Conservation (phyloP, 64 coral and sea anemone species). For the Pachyseris speciosa region DNA sequence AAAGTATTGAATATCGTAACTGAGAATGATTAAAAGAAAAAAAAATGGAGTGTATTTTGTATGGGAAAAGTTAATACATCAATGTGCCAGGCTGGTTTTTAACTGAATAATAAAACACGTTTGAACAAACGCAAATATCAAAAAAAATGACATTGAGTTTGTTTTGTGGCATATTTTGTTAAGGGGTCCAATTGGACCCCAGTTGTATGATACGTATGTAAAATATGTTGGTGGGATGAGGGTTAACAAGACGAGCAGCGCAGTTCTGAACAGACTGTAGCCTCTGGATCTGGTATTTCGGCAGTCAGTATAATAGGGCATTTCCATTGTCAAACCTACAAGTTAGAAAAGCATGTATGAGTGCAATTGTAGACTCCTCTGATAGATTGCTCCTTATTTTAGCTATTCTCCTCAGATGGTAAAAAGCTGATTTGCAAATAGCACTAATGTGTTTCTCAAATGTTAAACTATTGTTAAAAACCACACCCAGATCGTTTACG, state of each 20-base stretch:
- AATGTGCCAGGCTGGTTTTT: neutral
- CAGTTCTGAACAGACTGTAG: neutral
- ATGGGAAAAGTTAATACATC: neutral
- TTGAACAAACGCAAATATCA: neutral
- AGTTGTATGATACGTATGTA: neutral
- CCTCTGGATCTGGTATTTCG: conserved; percentile 8
- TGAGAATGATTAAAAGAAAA: neutral
- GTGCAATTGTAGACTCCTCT: neutral
- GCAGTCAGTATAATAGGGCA: neutral
- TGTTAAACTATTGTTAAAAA: neutral
- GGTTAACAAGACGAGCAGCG: neutral
- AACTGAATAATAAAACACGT: neutral
- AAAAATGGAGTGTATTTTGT: neutral
- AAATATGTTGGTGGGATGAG: neutral
- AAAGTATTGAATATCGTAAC: neutral
- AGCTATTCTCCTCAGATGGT: conserved; percentile 18
- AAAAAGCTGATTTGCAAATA: conserved; percentile 19
- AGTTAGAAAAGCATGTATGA: neutral
- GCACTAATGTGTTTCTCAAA: conserved; percentile 21
- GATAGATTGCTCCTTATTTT: conserved; percentile 1
- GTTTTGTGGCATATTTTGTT: neutral
- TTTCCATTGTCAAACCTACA: neutral
- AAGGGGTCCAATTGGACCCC: neutral
- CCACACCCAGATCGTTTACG: neutral
- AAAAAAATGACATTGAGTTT: neutral